These are phyloP conservation scores for Clusia tigrina DNA, from an alignment of 2,888 invertebrate species.

Conservation along the genomic window DNA sequence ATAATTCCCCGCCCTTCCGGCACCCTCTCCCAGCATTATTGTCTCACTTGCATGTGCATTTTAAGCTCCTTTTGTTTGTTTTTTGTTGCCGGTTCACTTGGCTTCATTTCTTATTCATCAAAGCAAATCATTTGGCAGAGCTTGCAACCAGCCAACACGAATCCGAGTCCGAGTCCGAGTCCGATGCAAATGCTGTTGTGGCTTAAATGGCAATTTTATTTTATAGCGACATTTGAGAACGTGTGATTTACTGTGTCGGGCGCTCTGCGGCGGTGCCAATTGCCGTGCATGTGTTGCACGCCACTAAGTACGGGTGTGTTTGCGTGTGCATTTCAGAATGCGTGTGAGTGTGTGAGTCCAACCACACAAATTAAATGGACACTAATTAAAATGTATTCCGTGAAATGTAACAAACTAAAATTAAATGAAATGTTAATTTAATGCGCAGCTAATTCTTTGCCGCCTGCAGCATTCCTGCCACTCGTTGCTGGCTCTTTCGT, in stretches of 20 bases:
- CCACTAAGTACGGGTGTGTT: background rate
- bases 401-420: too few relatives aligned
- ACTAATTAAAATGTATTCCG: background rate
- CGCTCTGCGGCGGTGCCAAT: too few relatives aligned
- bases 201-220: conserved; percentile 20
- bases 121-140: conserved; percentile 8
- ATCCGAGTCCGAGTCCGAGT: background rate
- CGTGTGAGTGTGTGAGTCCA: background rate
- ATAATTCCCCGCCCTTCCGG: too few relatives aligned
- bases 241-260: conserved; percentile 24
- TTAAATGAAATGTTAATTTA: too few relatives aligned
- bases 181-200: conserved; percentile 3
- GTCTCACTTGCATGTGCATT: background rate
- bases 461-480: too few relatives aligned
- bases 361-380: background rate
- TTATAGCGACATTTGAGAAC: conserved; percentile 23
- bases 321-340: too few relatives aligned
- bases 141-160: too few relatives aligned
- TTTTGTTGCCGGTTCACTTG: background rate
- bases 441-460: too few relatives aligned
- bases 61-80: background rate
- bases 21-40: too few relatives aligned
- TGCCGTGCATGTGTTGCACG: background rate
- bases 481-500: too few relatives aligned
- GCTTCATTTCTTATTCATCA: conserved; percentile 13